Evolutionary conservation across 2,113 vertebrate species (phyloP).

Genomic region (Microcebus murinus): DNA sequence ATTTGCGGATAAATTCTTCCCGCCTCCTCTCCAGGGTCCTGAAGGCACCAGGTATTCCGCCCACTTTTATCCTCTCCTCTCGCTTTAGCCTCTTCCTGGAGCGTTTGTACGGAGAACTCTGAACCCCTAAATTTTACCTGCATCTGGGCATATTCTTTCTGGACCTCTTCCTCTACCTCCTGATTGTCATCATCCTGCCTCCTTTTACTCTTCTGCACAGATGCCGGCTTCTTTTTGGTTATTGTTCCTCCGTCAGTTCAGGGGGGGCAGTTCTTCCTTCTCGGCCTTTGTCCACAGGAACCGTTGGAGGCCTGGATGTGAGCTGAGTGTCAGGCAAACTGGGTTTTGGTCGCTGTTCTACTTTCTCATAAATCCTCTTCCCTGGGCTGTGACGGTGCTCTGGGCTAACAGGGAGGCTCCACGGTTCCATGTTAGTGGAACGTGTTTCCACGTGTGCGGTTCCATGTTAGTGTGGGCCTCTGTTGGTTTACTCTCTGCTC

Average conservation of each 20-base stretch:
- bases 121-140: neutral
- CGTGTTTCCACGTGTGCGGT: too few relatives aligned
- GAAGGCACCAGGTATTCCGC: neutral
- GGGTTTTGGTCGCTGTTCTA: too few relatives aligned
- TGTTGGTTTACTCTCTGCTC: neutral
- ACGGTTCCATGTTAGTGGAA: neutral
- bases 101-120: neutral
- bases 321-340: neutral
- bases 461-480: neutral
- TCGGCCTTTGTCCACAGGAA: neutral
- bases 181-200: neutral
- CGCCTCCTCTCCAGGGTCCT: neutral
- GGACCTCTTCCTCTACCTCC: neutral
- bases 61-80: neutral
- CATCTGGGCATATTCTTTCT: neutral
- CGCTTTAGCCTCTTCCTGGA: neutral
- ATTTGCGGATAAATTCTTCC: neutral
- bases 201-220: neutral
- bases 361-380: neutral
- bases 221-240: neutral
- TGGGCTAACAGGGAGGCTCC: neutral
- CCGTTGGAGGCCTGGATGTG: neutral
- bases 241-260: neutral
- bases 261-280: neutral
- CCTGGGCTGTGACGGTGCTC: neutral